Percentiles rank a stretch among this genome's conserved stretches.
phyloP scores from a whole-genome alignment of 2,888 invertebrate species.

The Drosophila prostipennis region DNA sequence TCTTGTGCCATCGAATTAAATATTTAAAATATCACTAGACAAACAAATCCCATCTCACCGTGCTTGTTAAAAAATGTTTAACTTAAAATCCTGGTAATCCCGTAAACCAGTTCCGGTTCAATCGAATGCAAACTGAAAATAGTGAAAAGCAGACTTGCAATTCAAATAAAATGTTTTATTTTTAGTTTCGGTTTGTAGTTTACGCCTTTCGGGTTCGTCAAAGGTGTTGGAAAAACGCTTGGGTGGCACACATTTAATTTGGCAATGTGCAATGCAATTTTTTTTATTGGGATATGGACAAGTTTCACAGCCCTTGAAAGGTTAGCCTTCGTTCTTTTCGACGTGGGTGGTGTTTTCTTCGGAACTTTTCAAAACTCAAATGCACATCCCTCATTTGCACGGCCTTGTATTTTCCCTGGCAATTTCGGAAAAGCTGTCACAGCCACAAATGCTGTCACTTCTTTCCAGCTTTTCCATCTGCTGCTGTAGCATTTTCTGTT shows the following conservation, averaged over 20 bases:
- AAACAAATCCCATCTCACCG: not conserved
- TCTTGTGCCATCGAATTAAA: not conserved
- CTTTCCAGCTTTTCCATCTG: slow-evolving; percentile 16
- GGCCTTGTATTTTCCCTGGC: not conserved
- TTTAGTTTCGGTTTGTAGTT: slow-evolving; percentile 3
- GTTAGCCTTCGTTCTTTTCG: not conserved
- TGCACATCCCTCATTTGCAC: slow-evolving; percentile 40
- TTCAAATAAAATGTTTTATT: slow-evolving; percentile 1
- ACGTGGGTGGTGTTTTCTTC: not conserved
- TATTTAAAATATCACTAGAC: not conserved
- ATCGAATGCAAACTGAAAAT: slow-evolving; percentile 7
- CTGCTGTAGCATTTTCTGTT: slow-evolving; percentile 42
- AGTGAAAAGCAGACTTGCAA: not conserved
- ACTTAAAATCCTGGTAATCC: slow-evolving; percentile 17
- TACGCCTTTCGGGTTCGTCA: not conserved
- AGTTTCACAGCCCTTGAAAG: slow-evolving; percentile 2
- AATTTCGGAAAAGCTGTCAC: slow-evolving; percentile 15
- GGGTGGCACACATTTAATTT: not conserved
- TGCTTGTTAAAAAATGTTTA: slow-evolving; percentile 8
- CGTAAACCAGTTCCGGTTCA: slow-evolving; percentile 1
- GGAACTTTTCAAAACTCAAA: slow-evolving; percentile 13
- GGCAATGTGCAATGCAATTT: not conserved
- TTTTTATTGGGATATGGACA: too few species aligned
- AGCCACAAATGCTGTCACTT: slow-evolving; percentile 29
- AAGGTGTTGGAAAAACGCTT: slow-evolving; percentile 11